Conservation (phyloP, 2,888 invertebrate species). For the Sipha maydis region DNA sequence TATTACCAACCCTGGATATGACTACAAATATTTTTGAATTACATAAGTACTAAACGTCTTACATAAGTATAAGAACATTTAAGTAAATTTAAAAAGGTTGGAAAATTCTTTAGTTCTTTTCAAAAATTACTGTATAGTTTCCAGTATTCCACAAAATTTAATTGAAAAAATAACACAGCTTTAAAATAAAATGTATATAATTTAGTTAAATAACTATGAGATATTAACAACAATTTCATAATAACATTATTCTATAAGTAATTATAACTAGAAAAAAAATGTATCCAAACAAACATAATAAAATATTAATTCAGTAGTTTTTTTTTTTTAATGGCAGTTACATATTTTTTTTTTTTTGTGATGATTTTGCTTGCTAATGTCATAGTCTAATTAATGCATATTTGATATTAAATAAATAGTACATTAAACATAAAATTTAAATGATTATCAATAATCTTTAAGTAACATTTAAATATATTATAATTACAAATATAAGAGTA, state of each 20-base stretch:
- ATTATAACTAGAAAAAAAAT: not conserved
- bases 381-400: too few relatives aligned
- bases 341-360: not conserved
- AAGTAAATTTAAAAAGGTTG: too few relatives aligned
- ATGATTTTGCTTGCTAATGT: not conserved
- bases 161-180: not conserved
- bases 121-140: too few relatives aligned
- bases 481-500: not conserved
- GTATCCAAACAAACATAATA: not conserved
- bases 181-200: not conserved
- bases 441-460: too few relatives aligned
- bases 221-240: not conserved
- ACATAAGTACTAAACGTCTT: too few relatives aligned
- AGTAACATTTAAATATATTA: not conserved
- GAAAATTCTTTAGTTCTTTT: too few relatives aligned
- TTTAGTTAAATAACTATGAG: not conserved
- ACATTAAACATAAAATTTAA: not conserved
- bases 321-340: not conserved
- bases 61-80: too few relatives aligned
- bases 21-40: too few relatives aligned
- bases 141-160: not conserved
- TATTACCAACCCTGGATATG: too few relatives aligned
- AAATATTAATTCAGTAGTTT: not conserved
- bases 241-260: not conserved
- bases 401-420: not conserved